Conservation (phyloP, 2,888 invertebrate species). For the Clunio marinus region DNA sequence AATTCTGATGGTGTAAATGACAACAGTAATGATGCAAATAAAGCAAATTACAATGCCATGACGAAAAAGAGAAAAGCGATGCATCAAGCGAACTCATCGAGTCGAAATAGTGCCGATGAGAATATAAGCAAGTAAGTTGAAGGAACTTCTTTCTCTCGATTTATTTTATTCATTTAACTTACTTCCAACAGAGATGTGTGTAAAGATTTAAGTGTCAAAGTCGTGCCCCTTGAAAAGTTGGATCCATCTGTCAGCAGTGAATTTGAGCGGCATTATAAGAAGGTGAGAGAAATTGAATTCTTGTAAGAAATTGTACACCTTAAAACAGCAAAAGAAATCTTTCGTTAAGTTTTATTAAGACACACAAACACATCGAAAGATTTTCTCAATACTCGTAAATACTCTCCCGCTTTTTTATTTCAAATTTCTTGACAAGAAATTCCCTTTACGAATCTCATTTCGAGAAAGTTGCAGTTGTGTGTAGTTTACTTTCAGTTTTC, state of each 20-base stretch:
- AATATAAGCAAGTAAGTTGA: constrained; percentile 26
- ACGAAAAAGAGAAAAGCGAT: constrained; percentile 36
- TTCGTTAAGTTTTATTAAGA: no score
- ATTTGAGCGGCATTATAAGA: constrained; percentile 35
- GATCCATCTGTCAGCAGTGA: constrained; percentile 37
- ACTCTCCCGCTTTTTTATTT: constrained; percentile 9
- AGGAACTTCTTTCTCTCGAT: neutral
- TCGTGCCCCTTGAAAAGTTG: constrained; percentile 30
- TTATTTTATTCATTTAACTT: neutral
- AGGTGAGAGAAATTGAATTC: constrained; percentile 15
- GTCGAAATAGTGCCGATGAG: constrained; percentile 33
- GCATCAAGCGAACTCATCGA: constrained; percentile 37
- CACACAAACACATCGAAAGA: no score
- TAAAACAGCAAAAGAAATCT: no score
- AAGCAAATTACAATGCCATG: constrained; percentile 33
- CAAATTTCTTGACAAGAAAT: no score
- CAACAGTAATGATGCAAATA: constrained; percentile 19
- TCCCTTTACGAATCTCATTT: neutral
- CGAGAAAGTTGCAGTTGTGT: constrained; percentile 9
- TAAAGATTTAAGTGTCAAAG: constrained; percentile 33
- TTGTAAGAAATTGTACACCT: no score
- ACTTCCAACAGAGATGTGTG: constrained; percentile 23
- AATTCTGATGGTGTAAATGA: constrained; percentile 27
- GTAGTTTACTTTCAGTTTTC: constrained; percentile 8
- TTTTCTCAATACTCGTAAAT: neutral